These are phyloP conservation scores for Anser cygnoides DNA, from an alignment of 2,113 vertebrate genomes.

Conservation along the genomic window DNA sequence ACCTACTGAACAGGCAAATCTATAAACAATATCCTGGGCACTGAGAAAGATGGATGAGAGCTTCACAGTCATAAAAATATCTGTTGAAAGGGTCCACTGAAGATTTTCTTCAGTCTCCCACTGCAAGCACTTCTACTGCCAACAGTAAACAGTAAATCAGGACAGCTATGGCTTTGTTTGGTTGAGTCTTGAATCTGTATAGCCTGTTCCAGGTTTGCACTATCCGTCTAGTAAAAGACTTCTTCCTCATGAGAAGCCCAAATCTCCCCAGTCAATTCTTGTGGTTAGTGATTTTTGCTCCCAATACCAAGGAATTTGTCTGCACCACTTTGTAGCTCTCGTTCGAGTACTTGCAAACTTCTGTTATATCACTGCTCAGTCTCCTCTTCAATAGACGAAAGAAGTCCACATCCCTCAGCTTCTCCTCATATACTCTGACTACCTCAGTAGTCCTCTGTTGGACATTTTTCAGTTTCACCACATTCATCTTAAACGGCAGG, in stretches of 20 bases:
- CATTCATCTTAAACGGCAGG: not conserved
- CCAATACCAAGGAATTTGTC: not conserved
- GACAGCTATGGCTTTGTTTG: not conserved
- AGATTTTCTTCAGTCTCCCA: not conserved
- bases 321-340: not conserved
- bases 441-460: not conserved
- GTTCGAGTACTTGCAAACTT: not conserved
- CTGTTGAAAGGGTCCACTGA: not conserved
- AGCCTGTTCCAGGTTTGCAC: not conserved
- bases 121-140: not conserved
- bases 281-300: not conserved
- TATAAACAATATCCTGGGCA: not conserved
- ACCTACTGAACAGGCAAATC: not conserved
- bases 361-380: not conserved
- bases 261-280: not conserved
- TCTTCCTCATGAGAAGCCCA: not conserved
- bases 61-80: not conserved
- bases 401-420: not conserved
- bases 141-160: not conserved
- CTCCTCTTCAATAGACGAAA: not conserved
- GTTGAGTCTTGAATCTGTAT: not conserved
- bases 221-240: not conserved
- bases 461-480: not conserved
- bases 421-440: not conserved
- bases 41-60: not conserved